Percentiles rank a stretch among this genome's conserved stretches.
phyloP scores from a whole-genome alignment of 92 coral and sea anemone genomes.

The Zoanthus sansibaricus region DNA sequence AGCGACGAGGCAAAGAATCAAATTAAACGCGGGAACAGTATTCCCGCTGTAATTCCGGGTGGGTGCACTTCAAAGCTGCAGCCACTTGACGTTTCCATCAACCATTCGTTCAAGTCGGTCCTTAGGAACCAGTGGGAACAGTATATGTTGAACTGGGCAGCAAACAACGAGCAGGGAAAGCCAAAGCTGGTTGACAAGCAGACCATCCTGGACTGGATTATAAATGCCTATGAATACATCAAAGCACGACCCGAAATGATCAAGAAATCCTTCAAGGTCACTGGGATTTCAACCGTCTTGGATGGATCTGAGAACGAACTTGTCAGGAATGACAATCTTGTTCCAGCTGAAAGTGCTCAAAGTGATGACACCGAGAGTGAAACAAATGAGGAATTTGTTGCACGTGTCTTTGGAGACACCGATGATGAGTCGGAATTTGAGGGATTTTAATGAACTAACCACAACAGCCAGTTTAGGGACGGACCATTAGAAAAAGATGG shows the following conservation, averaged over 20 bases:
- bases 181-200: conserved; percentile 31
- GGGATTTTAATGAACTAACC: not conserved
- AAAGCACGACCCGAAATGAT: not conserved
- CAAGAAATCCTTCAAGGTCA: conserved; percentile 27
- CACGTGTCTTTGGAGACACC: not conserved
- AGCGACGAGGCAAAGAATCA: conserved; percentile 7
- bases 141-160: conserved; percentile 25
- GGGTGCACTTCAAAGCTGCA: conserved; percentile 25
- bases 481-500: not conserved
- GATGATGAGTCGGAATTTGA: not conserved
- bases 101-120: conserved; percentile 14
- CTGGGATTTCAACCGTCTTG: conserved; percentile 14
- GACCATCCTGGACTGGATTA: conserved; percentile 35
- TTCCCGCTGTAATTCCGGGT: conserved; percentile 31
- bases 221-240: not conserved
- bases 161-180: conserved; percentile 10
- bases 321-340: not conserved
- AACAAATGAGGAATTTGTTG: not conserved
- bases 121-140: conserved; percentile 19
- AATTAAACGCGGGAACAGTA: not conserved
- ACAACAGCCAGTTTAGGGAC: not conserved
- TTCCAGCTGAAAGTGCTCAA: not conserved
- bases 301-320: conserved; percentile 24
- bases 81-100: conserved; percentile 5
- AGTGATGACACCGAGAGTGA: not conserved